Conservation (phyloP, 2,113 vertebrate genomes). For the Petrocephalus microphthalmus region DNA sequence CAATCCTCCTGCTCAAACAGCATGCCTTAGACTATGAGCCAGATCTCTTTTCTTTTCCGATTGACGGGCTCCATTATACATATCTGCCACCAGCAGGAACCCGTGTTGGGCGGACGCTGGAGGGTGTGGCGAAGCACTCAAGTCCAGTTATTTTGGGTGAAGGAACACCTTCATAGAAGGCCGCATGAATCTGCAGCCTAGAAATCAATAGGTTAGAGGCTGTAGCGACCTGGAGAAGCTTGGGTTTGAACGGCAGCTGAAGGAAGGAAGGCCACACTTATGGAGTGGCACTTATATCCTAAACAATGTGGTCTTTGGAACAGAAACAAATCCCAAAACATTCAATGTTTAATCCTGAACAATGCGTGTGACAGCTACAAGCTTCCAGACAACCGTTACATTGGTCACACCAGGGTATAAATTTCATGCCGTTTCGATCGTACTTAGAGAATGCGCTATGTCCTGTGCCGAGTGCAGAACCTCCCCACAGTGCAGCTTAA, state of each 20-base stretch:
- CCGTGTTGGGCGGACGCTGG: not conserved
- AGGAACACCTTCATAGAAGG: not conserved
- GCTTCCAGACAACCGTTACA: conserved; percentile 21
- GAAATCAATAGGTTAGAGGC: not conserved
- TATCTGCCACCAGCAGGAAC: not conserved
- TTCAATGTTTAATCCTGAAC: conserved; percentile 20
- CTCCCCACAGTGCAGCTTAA: not conserved
- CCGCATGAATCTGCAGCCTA: not conserved
- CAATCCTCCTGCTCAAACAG: not conserved
- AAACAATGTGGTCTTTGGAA: not conserved
- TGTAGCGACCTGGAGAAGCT: not conserved
- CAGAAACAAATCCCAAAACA: conserved; percentile 6
- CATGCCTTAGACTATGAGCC: not conserved
- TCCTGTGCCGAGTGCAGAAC: not conserved
- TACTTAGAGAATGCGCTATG: not conserved
- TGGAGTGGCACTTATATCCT: not conserved
- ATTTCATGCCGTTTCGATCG: not conserved
- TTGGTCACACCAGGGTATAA: conserved; percentile 7
- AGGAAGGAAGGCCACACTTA: not conserved
- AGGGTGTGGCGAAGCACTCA: not conserved
- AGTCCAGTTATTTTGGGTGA: not conserved
- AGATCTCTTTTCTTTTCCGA: not conserved
- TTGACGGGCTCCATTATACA: not conserved
- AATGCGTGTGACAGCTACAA: conserved; percentile 18
- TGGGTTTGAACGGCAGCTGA: not conserved